Evolutionary conservation across 1,140 invertebrate genomes (phyloP), one percentile per base, ranked within the genome.

Genomic region (Lepidurus arcticus): DNA sequence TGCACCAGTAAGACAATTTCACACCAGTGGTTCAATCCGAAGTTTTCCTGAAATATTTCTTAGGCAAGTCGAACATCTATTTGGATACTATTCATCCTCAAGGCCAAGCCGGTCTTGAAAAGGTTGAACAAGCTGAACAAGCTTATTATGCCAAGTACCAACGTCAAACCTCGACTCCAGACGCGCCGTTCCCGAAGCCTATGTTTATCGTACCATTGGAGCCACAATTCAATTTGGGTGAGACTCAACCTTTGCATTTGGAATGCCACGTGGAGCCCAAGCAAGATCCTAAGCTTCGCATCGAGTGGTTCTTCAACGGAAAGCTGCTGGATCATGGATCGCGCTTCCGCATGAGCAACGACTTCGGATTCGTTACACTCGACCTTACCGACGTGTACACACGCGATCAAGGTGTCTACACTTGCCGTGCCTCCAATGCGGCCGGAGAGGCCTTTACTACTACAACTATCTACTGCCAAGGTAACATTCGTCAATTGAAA

Each of bases 251-350:
- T 1, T 88, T 97, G 44, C 94, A 97, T 85, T 88, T 99, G 79
- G 95, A 98, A 86, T 95, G 92, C 74, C 92, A 93, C 83, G 94
- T 98, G 7, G 94, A 96, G 85, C 98, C 97, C 0, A 95, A 98
- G 84, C 92, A 96, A 84, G 98, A 99, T 89, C 97, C 97, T 3
- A 93, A 97, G 83, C 87, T 97, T n/a, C 93, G 91, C 82, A 92
- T 96, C 78, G 94, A 96, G 86, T 96, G 94, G 94, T 96, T 94
- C 85, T 94, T 96, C 82, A 96, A 97, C 83, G 94, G 94, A 47
- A 95, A 95, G 86, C 87, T 90, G 44, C 85, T 96, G 26, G 92
- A 93, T 81, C 92, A 94, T 83, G 94, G 92, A 44, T 91, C 93
- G 7, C 87, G 94, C 77, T 96, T 94, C 83, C 95, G 94, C 84